These are phyloP conservation scores for Pyrrhosoma nymphula DNA, from an alignment of 2,888 invertebrate species.

Conservation along the genomic window DNA sequence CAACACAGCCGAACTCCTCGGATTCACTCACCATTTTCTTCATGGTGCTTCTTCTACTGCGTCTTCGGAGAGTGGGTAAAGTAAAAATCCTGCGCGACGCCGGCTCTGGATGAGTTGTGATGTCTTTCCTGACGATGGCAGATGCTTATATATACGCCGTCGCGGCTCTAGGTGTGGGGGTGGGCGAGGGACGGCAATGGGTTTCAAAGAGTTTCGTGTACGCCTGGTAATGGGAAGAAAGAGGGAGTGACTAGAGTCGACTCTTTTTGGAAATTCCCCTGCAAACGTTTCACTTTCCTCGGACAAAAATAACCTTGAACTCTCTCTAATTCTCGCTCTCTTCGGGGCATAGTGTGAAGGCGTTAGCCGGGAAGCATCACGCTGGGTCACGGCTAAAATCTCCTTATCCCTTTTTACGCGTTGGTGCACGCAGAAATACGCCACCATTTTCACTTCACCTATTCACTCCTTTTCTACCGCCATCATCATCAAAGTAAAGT, in stretches of 20 bases:
- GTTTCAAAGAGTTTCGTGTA: background rate
- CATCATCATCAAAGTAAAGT: too few species aligned
- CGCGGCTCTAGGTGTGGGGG: background rate
- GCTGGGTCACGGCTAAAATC: too few species aligned
- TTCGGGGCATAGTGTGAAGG: background rate
- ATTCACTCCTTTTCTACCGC: too few species aligned
- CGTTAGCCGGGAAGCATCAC: too few species aligned
- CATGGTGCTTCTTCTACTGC: background rate
- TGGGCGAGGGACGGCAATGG: background rate
- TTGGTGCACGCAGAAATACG: too few species aligned
- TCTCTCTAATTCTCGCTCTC: background rate
- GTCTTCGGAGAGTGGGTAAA: background rate
- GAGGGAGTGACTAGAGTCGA: background rate
- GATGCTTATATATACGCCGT: background rate
- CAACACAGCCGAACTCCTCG: background rate
- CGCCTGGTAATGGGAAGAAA: background rate
- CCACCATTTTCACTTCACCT: too few species aligned
- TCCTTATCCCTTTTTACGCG: too few species aligned
- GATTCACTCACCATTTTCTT: background rate
- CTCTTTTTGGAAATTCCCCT: background rate
- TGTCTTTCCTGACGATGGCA: background rate
- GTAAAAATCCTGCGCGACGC: background rate
- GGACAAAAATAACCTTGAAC: background rate
- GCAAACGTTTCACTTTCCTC: background rate
- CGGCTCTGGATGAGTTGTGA: background rate